phyloP scores from a whole-genome alignment of 2,113 vertebrate species.

The Rhinopomastus cyanomelas region DNA sequence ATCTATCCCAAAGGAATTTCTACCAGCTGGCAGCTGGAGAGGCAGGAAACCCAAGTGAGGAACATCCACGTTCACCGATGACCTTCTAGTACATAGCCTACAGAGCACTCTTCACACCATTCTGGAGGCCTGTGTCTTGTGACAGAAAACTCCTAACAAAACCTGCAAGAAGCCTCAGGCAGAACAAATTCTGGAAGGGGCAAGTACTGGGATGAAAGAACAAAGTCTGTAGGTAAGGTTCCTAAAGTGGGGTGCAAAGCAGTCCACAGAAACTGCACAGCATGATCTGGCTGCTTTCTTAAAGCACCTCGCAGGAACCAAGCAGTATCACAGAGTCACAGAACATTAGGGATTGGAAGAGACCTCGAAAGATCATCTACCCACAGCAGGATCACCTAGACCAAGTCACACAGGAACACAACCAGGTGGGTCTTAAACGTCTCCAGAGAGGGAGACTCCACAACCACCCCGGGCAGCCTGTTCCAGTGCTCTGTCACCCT shows the following conservation, averaged over 20 bases:
- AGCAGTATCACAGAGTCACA: no score
- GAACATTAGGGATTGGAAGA: no score
- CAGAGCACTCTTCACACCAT: not conserved
- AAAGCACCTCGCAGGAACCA: not conserved
- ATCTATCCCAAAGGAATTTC: not conserved
- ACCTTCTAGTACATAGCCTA: not conserved
- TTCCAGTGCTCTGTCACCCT: no score
- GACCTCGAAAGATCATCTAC: no score
- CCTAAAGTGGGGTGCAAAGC: not conserved
- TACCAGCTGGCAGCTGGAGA: not conserved
- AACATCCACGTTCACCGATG: accelerated
- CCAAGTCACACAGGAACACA: no score
- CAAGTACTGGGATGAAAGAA: not conserved
- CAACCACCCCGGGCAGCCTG: no score
- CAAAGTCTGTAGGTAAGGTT: not conserved
- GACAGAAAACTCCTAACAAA: no score
- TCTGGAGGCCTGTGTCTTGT: no score
- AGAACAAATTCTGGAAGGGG: not conserved
- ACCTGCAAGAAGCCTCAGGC: not conserved
- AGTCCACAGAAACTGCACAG: not conserved
- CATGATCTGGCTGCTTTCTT: not conserved
- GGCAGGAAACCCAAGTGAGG: not conserved
- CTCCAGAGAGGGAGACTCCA: no score
- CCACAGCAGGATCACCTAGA: no score
- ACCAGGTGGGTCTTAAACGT: no score